These are phyloP conservation scores for Lasioglossum baleicum DNA, from an alignment of 1,140 invertebrate species.

Conservation along the genomic window DNA sequence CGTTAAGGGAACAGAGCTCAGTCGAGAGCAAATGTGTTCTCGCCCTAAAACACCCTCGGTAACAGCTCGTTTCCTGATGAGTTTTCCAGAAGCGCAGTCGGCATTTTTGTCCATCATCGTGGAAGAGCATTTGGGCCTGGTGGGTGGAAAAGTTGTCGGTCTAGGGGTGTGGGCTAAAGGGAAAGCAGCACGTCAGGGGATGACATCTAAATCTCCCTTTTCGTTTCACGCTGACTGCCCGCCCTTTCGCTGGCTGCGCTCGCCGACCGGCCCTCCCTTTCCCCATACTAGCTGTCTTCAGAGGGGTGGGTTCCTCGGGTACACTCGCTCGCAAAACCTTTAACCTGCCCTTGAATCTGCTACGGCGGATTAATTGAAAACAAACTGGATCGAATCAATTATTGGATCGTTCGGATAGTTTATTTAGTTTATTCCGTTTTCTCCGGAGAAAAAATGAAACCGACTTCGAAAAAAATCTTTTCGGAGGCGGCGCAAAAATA, in stretches of 20 bases:
- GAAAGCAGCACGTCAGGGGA: conserved; percentile 71
- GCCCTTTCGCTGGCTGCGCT: conserved; percentile 74
- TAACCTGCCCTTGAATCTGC: not conserved
- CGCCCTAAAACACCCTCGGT: not conserved
- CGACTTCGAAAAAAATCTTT: too few relatives aligned
- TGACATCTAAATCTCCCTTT: conserved; percentile 79
- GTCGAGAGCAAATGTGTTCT: not conserved
- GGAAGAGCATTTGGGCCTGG: conserved; percentile 42
- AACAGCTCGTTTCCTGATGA: conserved; percentile 34
- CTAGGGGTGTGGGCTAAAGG: conserved; percentile 52
- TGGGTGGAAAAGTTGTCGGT: conserved; percentile 47
- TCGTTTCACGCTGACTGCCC: conserved; percentile 75
- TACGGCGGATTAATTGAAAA: not conserved
- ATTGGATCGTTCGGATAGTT: too few relatives aligned
- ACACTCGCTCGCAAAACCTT: conserved; percentile 54
- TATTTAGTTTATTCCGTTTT: too few relatives aligned
- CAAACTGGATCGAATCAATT: too few relatives aligned
- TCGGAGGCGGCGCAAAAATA: too few relatives aligned
- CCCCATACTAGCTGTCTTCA: conserved; percentile 32
- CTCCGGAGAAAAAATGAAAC: too few relatives aligned
- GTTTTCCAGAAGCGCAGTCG: conserved; percentile 38
- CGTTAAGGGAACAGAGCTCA: too few relatives aligned
- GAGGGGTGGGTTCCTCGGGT: conserved; percentile 57
- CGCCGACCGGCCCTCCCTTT: conserved; percentile 54
- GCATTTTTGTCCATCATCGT: conserved; percentile 64